These are phyloP conservation scores for Pseudoatta argentina DNA, from an alignment of 1,140 invertebrate genomes.

Conservation along the genomic window DNA sequence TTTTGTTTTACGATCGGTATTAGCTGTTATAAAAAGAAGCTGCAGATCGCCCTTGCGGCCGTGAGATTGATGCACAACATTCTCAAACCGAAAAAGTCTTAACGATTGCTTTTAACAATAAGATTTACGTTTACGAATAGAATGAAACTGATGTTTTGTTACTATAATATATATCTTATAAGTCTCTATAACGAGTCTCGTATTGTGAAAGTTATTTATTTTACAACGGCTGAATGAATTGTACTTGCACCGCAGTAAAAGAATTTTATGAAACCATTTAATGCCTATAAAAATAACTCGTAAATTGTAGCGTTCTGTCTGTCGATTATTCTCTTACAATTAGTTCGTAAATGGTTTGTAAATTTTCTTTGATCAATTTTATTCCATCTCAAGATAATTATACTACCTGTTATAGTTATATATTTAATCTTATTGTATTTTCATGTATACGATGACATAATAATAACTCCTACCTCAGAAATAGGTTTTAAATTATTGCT, in stretches of 20 bases:
- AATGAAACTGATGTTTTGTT: neutral
- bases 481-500: neutral
- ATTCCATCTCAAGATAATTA: neutral
- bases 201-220: neutral
- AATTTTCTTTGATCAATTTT: neutral
- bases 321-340: neutral
- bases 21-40: conserved; percentile 4
- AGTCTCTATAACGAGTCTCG: neutral
- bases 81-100: neutral
- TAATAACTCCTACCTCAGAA: neutral
- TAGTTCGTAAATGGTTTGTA: neutral
- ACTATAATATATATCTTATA: neutral
- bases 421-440: neutral
- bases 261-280: neutral
- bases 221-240: neutral
- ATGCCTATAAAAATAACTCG: neutral
- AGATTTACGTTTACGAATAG: conserved; percentile 3
- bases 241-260: neutral
- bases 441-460: neutral
- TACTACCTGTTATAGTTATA: neutral
- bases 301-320: neutral
- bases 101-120: neutral
- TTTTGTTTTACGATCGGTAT: conserved; percentile 9
- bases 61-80: conserved; percentile 9
- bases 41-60: neutral